A percentile compares a stretch with the other conserved stretches of the same genome.
Conservation (phyloP, 2,888 invertebrate genomes). For the Drosophila koepferae region DNA sequence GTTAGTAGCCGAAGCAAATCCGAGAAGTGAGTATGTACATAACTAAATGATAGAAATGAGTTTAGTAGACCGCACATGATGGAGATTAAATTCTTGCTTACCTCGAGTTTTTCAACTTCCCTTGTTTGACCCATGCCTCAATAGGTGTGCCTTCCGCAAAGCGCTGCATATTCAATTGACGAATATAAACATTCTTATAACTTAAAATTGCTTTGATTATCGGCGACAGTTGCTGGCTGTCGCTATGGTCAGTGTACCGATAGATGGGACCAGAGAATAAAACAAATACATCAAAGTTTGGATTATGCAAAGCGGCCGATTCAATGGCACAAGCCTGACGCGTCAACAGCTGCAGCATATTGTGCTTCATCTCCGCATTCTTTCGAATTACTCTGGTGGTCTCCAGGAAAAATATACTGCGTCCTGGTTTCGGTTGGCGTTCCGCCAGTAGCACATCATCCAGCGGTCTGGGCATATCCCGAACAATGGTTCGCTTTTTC, state of each 20-base stretch:
- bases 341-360: conserved; percentile 67
- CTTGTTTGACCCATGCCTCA: conserved; percentile 74
- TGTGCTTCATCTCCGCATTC: conserved; percentile 8
- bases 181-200: conserved; percentile 81
- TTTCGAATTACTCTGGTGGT: conserved; percentile 75
- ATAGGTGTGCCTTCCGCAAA: conserved; percentile 82
- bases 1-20: conserved; percentile 82
- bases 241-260: conserved; percentile 42
- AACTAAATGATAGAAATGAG: conserved; percentile 6
- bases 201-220: conserved; percentile 70
- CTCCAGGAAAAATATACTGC: conserved; percentile 84
- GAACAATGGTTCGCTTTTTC: conserved; percentile 22
- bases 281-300: conserved; percentile 75
- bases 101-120: conserved; percentile 76
- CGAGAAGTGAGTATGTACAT: conserved; percentile 56
- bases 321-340: conserved; percentile 84
- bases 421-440: conserved; percentile 75
- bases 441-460: conserved; percentile 79
- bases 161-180: conserved; percentile 81
- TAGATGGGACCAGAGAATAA: conserved; percentile 82
- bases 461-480: conserved; percentile 36
- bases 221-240: conserved; percentile 29
- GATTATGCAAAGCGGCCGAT: conserved; percentile 82
- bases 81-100: conserved; percentile 25
- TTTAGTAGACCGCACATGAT: no score